phyloP scores from a whole-genome alignment of 2,888 invertebrate species.

The Acleris emargana region DNA sequence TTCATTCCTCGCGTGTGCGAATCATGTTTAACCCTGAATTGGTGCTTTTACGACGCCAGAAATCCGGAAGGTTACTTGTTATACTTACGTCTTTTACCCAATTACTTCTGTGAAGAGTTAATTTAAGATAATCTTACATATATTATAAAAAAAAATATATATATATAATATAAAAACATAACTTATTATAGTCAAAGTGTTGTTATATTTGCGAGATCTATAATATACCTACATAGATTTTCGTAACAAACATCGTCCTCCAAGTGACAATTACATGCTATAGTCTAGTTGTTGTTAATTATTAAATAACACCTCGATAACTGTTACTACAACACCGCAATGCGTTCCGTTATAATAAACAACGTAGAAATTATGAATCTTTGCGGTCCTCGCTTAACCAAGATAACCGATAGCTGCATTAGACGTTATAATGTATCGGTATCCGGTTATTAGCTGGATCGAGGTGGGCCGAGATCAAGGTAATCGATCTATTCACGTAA shows the following conservation, averaged over 20 bases:
- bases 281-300: constrained; percentile 16
- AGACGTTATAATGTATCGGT: constrained; percentile 26
- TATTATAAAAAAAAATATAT: too few species aligned
- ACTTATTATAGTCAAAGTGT: too few species aligned
- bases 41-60: constrained; percentile 9
- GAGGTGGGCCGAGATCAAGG: constrained; percentile 10
- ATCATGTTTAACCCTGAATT: constrained; percentile 28
- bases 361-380: constrained; percentile 31
- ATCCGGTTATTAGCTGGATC: constrained; percentile 31
- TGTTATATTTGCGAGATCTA: neutral
- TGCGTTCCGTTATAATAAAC: constrained; percentile 33
- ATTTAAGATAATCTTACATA: too few species aligned
- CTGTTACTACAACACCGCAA: constrained; percentile 26
- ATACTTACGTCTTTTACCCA: too few species aligned
- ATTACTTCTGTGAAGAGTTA: too few species aligned
- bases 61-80: too few species aligned
- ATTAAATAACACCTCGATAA: constrained; percentile 26
- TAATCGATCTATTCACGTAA: constrained; percentile 4
- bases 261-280: constrained; percentile 5
- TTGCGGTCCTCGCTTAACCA: constrained; percentile 31
- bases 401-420: constrained; percentile 27
- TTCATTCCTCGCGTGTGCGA: constrained; percentile 22
- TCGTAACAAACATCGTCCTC: too few species aligned
- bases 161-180: too few species aligned
- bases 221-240: neutral